These are phyloP conservation scores for Eucidaris tribuloides DNA, from an alignment of 35 echinoderm and acorn worm genomes.

Conservation along the genomic window DNA sequence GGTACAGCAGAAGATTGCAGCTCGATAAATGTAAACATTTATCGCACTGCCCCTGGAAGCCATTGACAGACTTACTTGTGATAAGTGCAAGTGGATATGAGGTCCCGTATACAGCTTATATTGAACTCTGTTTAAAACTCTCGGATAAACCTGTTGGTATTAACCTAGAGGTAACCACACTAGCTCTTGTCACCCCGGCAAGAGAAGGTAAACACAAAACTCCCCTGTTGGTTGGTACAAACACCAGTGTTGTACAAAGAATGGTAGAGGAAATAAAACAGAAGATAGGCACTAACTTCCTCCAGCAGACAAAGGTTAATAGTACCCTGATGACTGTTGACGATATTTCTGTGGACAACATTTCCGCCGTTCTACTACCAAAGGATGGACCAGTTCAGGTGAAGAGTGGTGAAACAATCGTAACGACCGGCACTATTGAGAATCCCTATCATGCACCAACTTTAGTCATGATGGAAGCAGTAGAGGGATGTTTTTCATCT, in stretches of 20 bases:
- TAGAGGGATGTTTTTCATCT: no score
- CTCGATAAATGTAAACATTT: background rate
- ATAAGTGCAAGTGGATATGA: constrained; percentile 47
- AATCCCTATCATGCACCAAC: no score
- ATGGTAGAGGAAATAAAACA: background rate
- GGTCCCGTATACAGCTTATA: constrained; percentile 57
- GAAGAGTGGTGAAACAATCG: background rate
- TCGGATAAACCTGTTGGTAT: background rate
- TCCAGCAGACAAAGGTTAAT: background rate
- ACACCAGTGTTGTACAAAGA: constrained; percentile 7
- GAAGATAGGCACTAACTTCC: background rate
- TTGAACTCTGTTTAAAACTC: background rate
- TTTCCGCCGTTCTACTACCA: background rate
- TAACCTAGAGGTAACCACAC: background rate
- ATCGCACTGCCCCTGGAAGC: background rate
- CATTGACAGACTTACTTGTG: constrained; percentile 8
- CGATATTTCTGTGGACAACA: background rate
- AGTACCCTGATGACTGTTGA: background rate
- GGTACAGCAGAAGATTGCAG: constrained; percentile 9
- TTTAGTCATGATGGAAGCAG: no score
- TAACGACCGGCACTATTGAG: no score
- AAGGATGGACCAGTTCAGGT: background rate
- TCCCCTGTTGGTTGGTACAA: constrained; percentile 11
- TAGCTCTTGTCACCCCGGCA: constrained; percentile 8
- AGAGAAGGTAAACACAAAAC: background rate